A percentile compares a stretch with the other conserved stretches of the same genome.
Conservation (phyloP, 1,140 invertebrate genomes). For the Onthophagus taurus region DNA sequence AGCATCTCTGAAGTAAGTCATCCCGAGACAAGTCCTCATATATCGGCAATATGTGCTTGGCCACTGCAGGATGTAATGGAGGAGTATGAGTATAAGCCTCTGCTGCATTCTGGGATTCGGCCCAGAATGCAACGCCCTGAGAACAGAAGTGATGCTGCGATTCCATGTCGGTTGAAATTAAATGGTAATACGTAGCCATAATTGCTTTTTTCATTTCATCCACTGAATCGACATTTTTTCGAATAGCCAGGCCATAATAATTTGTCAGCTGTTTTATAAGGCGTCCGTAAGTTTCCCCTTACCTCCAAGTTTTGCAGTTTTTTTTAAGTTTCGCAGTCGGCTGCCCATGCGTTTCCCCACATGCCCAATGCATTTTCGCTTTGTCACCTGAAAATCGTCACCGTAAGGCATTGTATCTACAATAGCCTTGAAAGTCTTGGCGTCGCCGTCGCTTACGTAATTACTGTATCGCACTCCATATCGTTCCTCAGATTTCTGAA, state of each 20-base stretch:
- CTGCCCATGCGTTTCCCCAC: constrained; percentile 23
- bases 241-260: constrained; percentile 27
- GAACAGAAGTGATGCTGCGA: constrained; percentile 23
- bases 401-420: constrained; percentile 8
- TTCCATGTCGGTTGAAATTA: constrained; percentile 22
- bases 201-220: constrained; percentile 26
- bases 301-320: constrained; percentile 19
- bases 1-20: no score
- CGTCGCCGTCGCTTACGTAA: constrained; percentile 1
- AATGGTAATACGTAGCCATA: constrained; percentile 25
- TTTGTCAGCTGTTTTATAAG: constrained; percentile 6
- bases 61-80: no score
- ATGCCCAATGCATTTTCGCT: constrained; percentile 22
- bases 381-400: constrained; percentile 7
- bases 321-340: constrained; percentile 17
- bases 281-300: constrained; percentile 7
- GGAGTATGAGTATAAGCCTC: no score
- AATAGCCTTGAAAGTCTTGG: constrained; percentile 4
- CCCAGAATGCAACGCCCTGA: no score
- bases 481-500: constrained; percentile 16
- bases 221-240: constrained; percentile 20
- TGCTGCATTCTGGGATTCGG: no score
- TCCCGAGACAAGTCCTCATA: no score
- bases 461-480: constrained; percentile 4
- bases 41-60: no score